phyloP scores from a whole-genome alignment of 2,113 vertebrate genomes.

The Martes martes region DNA sequence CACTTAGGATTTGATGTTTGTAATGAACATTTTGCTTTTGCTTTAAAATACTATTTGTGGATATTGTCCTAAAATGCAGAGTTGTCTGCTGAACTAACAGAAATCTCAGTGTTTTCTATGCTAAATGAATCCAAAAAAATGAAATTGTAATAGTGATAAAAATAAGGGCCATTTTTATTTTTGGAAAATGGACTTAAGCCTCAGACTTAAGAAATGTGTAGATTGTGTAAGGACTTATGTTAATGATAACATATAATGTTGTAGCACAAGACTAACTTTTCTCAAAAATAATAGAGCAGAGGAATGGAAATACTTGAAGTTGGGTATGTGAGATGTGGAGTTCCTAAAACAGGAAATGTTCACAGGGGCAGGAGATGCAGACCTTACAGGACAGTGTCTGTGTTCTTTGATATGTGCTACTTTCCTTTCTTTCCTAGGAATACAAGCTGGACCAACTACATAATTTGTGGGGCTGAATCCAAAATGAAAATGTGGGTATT shows the following conservation, averaged over 20 bases:
- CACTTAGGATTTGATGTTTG: background rate
- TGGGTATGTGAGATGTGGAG: background rate
- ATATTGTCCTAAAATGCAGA: background rate
- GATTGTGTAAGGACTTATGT: background rate
- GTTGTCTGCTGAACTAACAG: background rate
- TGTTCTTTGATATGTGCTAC: accelerated
- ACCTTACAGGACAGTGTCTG: accelerated
- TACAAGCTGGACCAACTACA: background rate
- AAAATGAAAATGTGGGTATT: background rate
- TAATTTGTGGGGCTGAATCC: background rate
- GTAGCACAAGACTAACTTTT: background rate
- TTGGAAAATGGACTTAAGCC: background rate
- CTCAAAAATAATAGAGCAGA: background rate
- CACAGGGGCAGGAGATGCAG: background rate
- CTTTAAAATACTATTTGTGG: background rate
- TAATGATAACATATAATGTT: background rate
- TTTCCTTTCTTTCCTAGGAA: background rate
- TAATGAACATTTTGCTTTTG: background rate
- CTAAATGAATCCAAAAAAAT: background rate
- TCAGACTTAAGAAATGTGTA: background rate
- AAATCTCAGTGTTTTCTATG: background rate
- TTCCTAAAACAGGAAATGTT: background rate
- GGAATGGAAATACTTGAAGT: background rate
- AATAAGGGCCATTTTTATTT: background rate
- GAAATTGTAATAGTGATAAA: background rate